Evolutionary conservation across 2,797 vertebrate species (phyloP).

Genomic region (Rhyacichthys aspro): DNA sequence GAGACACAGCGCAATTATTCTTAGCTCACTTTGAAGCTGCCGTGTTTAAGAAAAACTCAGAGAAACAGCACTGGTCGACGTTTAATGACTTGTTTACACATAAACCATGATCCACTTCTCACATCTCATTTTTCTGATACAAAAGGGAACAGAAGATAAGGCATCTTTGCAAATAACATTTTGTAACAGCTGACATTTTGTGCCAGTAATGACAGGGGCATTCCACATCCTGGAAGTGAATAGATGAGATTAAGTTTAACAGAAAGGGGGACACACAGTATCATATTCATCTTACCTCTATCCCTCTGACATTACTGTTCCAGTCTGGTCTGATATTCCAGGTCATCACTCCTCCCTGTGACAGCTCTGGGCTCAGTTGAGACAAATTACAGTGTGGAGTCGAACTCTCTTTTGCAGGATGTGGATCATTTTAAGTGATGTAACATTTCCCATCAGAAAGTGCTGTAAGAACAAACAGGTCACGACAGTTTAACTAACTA

Average conservation of each 20-base stretch:
- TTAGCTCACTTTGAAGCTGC: slow-evolving; percentile 11
- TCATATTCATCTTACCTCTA: neutral
- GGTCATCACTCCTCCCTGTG: neutral
- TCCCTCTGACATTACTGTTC: neutral
- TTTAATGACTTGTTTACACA: neutral
- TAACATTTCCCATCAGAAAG: neutral
- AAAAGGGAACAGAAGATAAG: no score
- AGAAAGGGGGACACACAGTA: neutral
- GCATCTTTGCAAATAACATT: no score
- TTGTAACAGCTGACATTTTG: neutral
- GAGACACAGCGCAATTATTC: slow-evolving; percentile 10
- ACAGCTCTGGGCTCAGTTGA: neutral
- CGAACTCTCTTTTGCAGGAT: neutral
- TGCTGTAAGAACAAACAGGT: neutral
- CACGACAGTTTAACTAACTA: neutral
- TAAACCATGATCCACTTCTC: neutral
- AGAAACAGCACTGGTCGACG: neutral
- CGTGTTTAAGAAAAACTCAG: neutral
- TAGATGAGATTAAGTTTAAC: neutral
- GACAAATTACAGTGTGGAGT: neutral
- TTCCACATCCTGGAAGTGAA: neutral
- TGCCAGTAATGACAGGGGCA: neutral
- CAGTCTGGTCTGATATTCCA: neutral
- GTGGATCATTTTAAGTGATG: neutral
- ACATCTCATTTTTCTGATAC: neutral